Evolutionary conservation across 2,113 vertebrate species (phyloP).

Genomic region (Phalacrocorax pelagicus): DNA sequence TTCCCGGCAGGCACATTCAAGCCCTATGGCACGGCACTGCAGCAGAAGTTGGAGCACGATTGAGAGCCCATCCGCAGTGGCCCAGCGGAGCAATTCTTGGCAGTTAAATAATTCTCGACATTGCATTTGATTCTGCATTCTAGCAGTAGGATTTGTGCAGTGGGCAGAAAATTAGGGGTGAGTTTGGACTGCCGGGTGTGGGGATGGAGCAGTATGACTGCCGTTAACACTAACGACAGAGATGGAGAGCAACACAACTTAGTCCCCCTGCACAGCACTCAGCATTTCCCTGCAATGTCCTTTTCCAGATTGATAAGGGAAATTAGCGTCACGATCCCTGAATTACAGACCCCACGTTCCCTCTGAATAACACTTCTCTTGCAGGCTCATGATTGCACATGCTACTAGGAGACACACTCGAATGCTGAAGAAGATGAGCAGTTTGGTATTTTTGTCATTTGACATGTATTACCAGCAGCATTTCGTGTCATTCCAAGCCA

Average conservation of each 20-base stretch:
- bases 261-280: not conserved
- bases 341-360: not conserved
- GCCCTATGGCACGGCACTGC: rapidly evolving
- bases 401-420: not conserved
- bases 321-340: rapidly evolving
- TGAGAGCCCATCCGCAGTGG: not conserved
- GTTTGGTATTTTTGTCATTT: not conserved
- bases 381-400: not conserved
- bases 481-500: not conserved
- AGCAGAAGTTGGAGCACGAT: not conserved
- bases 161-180: not conserved
- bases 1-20: not conserved
- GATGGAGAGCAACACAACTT: not conserved
- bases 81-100: not conserved
- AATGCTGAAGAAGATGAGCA: not conserved
- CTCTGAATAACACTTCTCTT: not conserved
- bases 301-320: not conserved
- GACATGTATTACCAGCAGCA: not conserved
- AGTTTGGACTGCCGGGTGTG: not conserved
- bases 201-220: rapidly evolving
- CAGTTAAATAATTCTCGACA: not conserved
- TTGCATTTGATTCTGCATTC: not conserved
- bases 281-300: not conserved
- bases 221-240: not conserved
- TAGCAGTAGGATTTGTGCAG: not conserved